A percentile compares a stretch with the other conserved stretches of the same genome.
Evolutionary conservation across 2,797 vertebrate species (phyloP).

Genomic region (Melanotaenia parkinsoni): DNA sequence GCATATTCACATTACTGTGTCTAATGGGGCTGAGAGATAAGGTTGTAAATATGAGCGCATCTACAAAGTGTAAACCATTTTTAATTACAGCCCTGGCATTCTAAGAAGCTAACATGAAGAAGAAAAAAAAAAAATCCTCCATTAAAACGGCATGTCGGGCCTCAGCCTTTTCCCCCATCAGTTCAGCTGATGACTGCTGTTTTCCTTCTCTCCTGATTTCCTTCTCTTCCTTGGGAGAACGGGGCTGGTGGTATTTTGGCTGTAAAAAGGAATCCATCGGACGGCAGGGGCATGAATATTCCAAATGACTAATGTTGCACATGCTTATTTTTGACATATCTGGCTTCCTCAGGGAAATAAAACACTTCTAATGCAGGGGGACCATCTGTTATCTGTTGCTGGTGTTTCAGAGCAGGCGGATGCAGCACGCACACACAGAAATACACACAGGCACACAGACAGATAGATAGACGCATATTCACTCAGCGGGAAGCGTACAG

Average conservation of each 20-base stretch:
- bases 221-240: conserved; percentile 68
- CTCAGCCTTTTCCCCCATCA: conserved; percentile 44
- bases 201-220: conserved; percentile 36
- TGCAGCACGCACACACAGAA: conserved; percentile 22
- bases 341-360: conserved; percentile 84
- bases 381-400: conserved; percentile 86
- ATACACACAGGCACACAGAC: conserved; percentile 18
- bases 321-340: conserved; percentile 85
- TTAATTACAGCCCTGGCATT: conserved; percentile 61
- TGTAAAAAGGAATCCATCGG: conserved; percentile 73
- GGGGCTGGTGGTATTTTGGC: conserved; percentile 75
- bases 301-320: conserved; percentile 85
- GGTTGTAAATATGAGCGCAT: conserved; percentile 58
- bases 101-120: conserved; percentile 35
- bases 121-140: conserved; percentile 25
- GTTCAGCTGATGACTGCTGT: conserved; percentile 67
- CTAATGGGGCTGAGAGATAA: conserved; percentile 41
- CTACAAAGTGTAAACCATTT: conserved; percentile 52
- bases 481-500: conserved; percentile 48
- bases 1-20: conserved; percentile 50
- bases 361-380: conserved; percentile 83
- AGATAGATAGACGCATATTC: conserved; percentile 55
- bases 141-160: conserved; percentile 53
- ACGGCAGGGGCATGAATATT: conserved; percentile 82
- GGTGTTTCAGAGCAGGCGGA: conserved; percentile 80